A percentile compares a stretch with the other conserved stretches of the same genome.
Conservation (phyloP, 2,888 invertebrate genomes). For the Spodoptera picta region DNA sequence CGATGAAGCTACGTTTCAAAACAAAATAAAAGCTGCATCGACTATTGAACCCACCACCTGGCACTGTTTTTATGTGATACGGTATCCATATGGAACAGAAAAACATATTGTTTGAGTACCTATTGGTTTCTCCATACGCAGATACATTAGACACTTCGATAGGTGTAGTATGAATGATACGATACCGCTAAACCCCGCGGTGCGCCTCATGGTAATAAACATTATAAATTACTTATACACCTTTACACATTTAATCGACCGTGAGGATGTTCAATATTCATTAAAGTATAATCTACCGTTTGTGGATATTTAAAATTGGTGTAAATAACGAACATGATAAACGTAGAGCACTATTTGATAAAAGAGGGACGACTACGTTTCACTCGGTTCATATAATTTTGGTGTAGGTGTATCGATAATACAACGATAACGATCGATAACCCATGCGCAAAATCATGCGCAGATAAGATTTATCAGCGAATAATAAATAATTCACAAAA, state of each 20-base stretch:
- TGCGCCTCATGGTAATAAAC: slow-evolving; percentile 25
- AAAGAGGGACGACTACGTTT: slow-evolving; percentile 17
- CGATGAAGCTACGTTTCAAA: slow-evolving; percentile 72
- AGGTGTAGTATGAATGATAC: too few species aligned
- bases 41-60: slow-evolving; percentile 84
- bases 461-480: slow-evolving; percentile 37
- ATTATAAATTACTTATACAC: slow-evolving; percentile 11
- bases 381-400: slow-evolving; percentile 20
- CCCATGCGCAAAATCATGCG: slow-evolving; percentile 29
- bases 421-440: slow-evolving; percentile 39
- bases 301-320: slow-evolving; percentile 17
- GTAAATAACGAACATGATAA: slow-evolving; percentile 35
- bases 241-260: slow-evolving; percentile 14
- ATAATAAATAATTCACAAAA: slow-evolving; percentile 45
- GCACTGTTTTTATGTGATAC: slow-evolving; percentile 71
- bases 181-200: not conserved
- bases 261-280: slow-evolving; percentile 28
- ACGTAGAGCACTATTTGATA: slow-evolving; percentile 30
- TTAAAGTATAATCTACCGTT: slow-evolving; percentile 11
- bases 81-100: slow-evolving; percentile 45
- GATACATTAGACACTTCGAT: not conserved
- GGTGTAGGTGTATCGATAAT: slow-evolving; percentile 38
- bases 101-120: slow-evolving; percentile 14
- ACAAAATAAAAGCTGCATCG: slow-evolving; percentile 79
- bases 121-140: slow-evolving; percentile 12